Percentiles rank a stretch among this genome's conserved stretches.
These are phyloP conservation scores for Chaetophractus vellerosus DNA, from an alignment of 2,797 vertebrate genomes.

Conservation along the genomic window DNA sequence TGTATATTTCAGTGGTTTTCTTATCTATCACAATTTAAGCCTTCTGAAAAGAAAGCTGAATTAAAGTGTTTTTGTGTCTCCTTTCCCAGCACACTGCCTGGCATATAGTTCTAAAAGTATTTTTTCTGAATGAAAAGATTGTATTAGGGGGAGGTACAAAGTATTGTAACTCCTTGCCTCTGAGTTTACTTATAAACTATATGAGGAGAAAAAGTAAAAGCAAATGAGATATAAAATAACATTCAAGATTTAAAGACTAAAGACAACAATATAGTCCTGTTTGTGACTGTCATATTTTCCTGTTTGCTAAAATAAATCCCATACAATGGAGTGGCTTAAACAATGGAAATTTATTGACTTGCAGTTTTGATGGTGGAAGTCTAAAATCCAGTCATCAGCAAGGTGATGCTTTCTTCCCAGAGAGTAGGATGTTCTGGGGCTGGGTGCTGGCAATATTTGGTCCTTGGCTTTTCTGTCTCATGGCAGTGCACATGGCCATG, in stretches of 20 bases:
- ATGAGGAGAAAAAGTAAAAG: background rate
- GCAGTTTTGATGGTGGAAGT: too few relatives aligned
- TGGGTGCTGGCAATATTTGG: too few relatives aligned
- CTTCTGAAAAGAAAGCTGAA: background rate
- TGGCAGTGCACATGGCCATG: too few relatives aligned
- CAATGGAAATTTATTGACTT: too few relatives aligned
- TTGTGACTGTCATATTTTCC: background rate
- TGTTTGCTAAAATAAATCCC: too few relatives aligned
- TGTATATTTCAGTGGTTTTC: background rate
- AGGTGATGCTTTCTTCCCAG: too few relatives aligned
- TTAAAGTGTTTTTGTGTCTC: background rate
- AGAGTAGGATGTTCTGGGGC: too few relatives aligned
- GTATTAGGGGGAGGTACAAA: background rate
- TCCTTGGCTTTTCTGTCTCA: too few relatives aligned
- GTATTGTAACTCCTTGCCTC: background rate
- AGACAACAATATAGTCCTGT: background rate
- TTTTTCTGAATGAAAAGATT: conserved; percentile 18
- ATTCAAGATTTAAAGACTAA: conserved; percentile 10
- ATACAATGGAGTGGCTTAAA: too few relatives aligned
- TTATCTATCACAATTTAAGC: conserved; percentile 16
- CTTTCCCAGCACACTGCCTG: background rate
- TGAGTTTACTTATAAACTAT: conserved; percentile 7
- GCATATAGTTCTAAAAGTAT: too few relatives aligned
- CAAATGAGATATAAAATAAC: conserved; percentile 32
- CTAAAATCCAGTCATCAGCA: too few relatives aligned